Conservation (phyloP, 1,140 invertebrate species). For the Lucilia cuprina region DNA sequence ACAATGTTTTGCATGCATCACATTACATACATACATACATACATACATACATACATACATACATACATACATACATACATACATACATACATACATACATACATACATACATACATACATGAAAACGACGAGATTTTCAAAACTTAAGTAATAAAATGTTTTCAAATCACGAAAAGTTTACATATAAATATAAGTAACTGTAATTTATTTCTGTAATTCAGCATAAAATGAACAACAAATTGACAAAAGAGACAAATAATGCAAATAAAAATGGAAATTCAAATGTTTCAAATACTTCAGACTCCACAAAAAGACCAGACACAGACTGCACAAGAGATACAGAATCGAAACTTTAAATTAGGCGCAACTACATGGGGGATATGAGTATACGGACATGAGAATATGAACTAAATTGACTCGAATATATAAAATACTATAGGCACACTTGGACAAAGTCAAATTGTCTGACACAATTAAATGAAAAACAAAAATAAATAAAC, state of each 20-base stretch:
- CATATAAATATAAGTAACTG: neutral
- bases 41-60: too few species aligned
- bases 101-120: too few species aligned
- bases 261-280: neutral
- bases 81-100: too few species aligned
- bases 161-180: neutral
- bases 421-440: neutral
- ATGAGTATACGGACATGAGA: neutral
- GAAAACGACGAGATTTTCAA: neutral
- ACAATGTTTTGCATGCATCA: neutral
- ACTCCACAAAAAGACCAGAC: neutral
- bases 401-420: neutral
- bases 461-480: conserved; percentile 30
- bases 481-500: neutral
- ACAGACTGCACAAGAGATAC: too few species aligned
- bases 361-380: neutral
- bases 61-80: too few species aligned
- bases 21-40: too few species aligned
- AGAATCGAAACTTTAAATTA: too few species aligned
- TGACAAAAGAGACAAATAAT: neutral
- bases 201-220: neutral
- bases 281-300: neutral
- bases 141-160: neutral
- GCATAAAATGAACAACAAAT: conserved; percentile 7
- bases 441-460: conserved; percentile 19